Conservation (phyloP, 2,113 vertebrate genomes). For the Corynorhinus townsendii region DNA sequence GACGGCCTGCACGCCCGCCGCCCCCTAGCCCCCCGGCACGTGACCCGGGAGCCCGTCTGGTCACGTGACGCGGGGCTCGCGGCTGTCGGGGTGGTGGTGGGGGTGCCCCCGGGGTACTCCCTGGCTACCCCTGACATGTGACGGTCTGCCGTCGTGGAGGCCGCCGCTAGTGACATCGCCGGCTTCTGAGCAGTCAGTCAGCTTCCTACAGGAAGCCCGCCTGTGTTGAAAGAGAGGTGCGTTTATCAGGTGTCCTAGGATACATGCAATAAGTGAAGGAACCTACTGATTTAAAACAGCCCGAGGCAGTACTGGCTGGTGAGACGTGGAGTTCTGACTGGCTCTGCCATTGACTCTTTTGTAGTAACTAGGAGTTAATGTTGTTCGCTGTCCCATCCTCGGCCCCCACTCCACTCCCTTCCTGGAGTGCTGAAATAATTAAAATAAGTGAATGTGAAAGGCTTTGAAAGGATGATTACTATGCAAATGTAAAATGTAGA, state of each 20-base stretch:
- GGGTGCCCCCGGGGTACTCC: background rate
- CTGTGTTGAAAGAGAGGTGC: background rate
- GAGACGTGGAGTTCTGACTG: background rate
- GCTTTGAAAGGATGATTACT: background rate
- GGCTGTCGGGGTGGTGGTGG: background rate
- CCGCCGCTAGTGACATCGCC: background rate
- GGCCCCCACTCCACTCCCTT: background rate
- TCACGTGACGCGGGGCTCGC: slow-evolving; percentile 31
- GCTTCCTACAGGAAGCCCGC: slow-evolving; percentile 10
- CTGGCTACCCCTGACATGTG: background rate
- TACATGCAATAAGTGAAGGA: background rate
- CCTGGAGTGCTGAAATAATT: background rate
- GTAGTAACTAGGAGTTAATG: background rate
- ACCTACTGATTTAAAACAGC: background rate
- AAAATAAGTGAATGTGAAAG: background rate
- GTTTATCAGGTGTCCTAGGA: background rate
- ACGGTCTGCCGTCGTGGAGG: background rate
- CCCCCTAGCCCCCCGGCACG: background rate
- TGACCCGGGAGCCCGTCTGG: slow-evolving; percentile 18
- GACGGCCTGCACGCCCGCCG: background rate
- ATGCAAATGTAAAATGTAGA: background rate
- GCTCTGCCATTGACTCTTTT: background rate
- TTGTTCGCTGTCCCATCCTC: background rate
- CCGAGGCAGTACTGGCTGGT: background rate
- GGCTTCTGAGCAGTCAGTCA: too few species aligned